These are phyloP conservation scores for Otocyon megalotis DNA, from an alignment of 2,113 vertebrate species.

Conservation along the genomic window DNA sequence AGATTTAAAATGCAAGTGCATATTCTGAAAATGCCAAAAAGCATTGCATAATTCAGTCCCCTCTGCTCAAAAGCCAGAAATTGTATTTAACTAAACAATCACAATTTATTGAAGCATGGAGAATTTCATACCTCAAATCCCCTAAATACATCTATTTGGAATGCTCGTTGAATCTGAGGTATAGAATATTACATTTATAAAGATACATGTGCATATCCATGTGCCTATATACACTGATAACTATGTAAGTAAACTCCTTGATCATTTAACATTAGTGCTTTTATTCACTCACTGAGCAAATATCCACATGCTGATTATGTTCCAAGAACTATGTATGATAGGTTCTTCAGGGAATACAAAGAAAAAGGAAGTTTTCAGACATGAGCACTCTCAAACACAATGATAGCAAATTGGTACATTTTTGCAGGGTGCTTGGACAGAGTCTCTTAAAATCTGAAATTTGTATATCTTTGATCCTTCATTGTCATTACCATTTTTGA, in stretches of 20 bases:
- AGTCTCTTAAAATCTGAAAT: not conserved
- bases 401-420: not conserved
- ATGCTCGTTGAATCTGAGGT: slow-evolving; percentile 30
- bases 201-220: not conserved
- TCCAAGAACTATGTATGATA: not conserved
- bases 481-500: not conserved
- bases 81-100: slow-evolving; percentile 58
- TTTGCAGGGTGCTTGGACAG: not conserved
- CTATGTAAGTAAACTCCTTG: slow-evolving; percentile 35
- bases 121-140: slow-evolving; percentile 25
- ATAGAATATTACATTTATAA: slow-evolving; percentile 12
- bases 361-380: not conserved
- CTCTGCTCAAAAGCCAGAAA: slow-evolving; percentile 24
- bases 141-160: slow-evolving; percentile 33
- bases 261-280: slow-evolving; percentile 5
- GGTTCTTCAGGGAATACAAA: not conserved
- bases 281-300: not conserved
- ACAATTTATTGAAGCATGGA: slow-evolving; percentile 25
- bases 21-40: slow-evolving; percentile 33
- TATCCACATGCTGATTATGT: not conserved
- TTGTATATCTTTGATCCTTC: not conserved
- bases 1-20: slow-evolving; percentile 50
- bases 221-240: not conserved
- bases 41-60: not conserved
- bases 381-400: not conserved